Evolutionary conservation across 2,113 vertebrate species (phyloP).

Genomic region (human (Homo sapiens)): GRCh38 chr5:111395501-111396000

Average conservation of each 20-base stretch:
- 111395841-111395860: background rate
- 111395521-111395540: slow-evolving; percentile 18
- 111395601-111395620: background rate
- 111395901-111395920: background rate
- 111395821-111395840: slow-evolving; percentile 47
- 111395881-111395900: background rate
- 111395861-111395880: background rate
- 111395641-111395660: background rate
- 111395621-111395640: background rate
- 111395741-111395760: background rate
- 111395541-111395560: slow-evolving; percentile 7
- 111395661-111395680: background rate
- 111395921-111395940: background rate
- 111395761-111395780: background rate
- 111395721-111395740: background rate
- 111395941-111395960: background rate
- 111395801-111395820: slow-evolving; percentile 38
- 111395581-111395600: background rate
- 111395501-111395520: background rate
- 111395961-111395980: background rate
- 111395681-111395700: background rate
- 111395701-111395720: background rate
- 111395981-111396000: background rate
- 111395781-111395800: background rate
- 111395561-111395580: background rate